Conservation (phyloP, 2,888 invertebrate genomes). For the Dilophus febrilis region DNA sequence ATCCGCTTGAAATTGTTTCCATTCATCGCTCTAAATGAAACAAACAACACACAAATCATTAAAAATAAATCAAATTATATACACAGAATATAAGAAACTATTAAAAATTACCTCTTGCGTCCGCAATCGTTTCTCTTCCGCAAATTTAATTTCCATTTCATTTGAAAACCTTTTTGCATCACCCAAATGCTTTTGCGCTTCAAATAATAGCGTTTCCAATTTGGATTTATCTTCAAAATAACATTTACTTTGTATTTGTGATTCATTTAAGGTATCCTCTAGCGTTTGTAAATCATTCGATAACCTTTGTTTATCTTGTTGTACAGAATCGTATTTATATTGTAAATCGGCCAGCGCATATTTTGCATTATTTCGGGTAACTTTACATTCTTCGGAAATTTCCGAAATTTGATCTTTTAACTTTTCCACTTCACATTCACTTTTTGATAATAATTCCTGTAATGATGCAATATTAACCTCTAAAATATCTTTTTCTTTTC, state of each 20-base stretch:
- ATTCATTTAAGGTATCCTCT: constrained; percentile 54
- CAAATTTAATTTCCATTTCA: constrained; percentile 45
- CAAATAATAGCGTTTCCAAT: constrained; percentile 32
- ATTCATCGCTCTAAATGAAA: constrained; percentile 58
- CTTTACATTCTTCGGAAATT: constrained; percentile 54
- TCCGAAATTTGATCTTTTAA: constrained; percentile 48
- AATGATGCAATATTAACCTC: constrained; percentile 48
- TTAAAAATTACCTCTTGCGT: constrained; percentile 37
- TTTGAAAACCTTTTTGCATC: constrained; percentile 50
- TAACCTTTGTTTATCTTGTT: constrained; percentile 53
- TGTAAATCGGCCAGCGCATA: constrained; percentile 69
- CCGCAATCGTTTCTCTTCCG: constrained; percentile 44
- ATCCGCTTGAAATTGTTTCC: constrained; percentile 90
- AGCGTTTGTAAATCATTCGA: constrained; percentile 53
- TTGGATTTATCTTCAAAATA: constrained; percentile 29
- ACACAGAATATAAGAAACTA: constrained; percentile 11
- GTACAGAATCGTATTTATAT: constrained; percentile 56
- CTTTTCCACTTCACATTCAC: constrained; percentile 48
- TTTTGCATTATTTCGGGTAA: constrained; percentile 73
- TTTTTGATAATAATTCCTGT: constrained; percentile 51
- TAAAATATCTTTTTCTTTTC: constrained; percentile 55
- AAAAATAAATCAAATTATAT: constrained; percentile 21
- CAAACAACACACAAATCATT: no score
- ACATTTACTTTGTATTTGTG: constrained; percentile 35
- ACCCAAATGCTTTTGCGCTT: constrained; percentile 61